These are phyloP conservation scores for Microctenopoma stevenorrisi DNA, from an alignment of 2,797 vertebrate genomes.

Conservation along the genomic window DNA sequence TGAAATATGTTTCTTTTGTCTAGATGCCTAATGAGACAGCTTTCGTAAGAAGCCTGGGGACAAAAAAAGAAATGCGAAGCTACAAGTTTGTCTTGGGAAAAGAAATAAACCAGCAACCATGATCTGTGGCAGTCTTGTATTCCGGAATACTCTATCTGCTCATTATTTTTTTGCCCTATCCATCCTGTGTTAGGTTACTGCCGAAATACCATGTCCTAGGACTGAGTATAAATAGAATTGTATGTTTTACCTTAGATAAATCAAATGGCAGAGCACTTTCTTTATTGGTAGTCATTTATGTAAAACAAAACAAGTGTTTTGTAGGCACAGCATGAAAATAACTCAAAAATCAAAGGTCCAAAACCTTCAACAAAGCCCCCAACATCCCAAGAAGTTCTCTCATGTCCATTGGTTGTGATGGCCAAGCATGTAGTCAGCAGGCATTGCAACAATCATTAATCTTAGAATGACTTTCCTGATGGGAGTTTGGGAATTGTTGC, in stretches of 20 bases:
- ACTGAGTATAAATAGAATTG: constrained; percentile 2
- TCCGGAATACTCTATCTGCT: constrained; percentile 39
- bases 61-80: constrained; percentile 17
- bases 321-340: constrained; percentile 10
- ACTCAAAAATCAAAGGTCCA: neutral
- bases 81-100: constrained; percentile 29
- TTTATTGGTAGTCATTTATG: constrained; percentile 11
- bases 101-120: constrained; percentile 30
- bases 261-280: constrained; percentile 13
- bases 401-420: constrained; percentile 43
- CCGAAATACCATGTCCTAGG: constrained; percentile 5
- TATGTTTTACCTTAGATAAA: constrained; percentile 21
- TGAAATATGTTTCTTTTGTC: constrained; percentile 66
- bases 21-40: constrained; percentile 55
- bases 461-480: constrained; percentile 69
- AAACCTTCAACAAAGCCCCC: constrained; percentile 21
- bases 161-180: constrained; percentile 25
- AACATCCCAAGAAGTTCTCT: constrained; percentile 41
- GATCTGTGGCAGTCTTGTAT: constrained; percentile 24
- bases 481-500: constrained; percentile 68
- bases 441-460: constrained; percentile 73
- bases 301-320: constrained; percentile 6
- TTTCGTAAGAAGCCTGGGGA: constrained; percentile 34
- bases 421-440: constrained; percentile 57
- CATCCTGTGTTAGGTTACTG: constrained; percentile 7